These are phyloP conservation scores for Urechis unicinctus DNA, from an alignment of 2,888 invertebrate species.

Conservation along the genomic window DNA sequence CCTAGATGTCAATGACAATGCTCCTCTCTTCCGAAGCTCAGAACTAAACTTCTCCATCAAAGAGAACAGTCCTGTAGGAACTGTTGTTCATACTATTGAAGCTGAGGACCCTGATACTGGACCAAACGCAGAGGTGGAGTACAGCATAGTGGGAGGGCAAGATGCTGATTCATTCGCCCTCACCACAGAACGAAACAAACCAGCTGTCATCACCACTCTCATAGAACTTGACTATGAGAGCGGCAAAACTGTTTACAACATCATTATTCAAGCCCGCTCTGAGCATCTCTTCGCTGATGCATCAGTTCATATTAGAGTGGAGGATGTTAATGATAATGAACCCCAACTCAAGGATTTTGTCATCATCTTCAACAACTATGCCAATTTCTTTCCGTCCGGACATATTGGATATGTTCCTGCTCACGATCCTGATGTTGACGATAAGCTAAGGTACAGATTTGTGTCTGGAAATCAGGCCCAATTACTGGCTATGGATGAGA, in stretches of 20 bases:
- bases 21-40: constrained; percentile 80
- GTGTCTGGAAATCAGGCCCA: constrained; percentile 89
- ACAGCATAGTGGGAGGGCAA: constrained; percentile 81
- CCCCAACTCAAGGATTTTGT: constrained; percentile 85
- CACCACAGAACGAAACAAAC: constrained; percentile 57
- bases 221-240: constrained; percentile 94
- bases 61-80: constrained; percentile 94
- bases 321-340: constrained; percentile 88
- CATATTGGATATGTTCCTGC: constrained; percentile 88
- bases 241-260: constrained; percentile 78
- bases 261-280: constrained; percentile 79
- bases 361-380: constrained; percentile 91
- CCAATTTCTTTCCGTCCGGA: constrained; percentile 86
- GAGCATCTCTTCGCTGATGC: constrained; percentile 84
- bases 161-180: constrained; percentile 61
- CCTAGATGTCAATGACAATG: constrained; percentile 88
- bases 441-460: constrained; percentile 70
- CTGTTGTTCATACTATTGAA: constrained; percentile 81
- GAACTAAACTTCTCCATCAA: constrained; percentile 81
- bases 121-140: constrained; percentile 85
- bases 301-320: constrained; percentile 78
- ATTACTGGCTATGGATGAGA: constrained; percentile 74
- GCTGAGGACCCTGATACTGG: constrained; percentile 92
- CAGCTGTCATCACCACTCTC: constrained; percentile 79
- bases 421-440: constrained; percentile 79